Percentiles rank a stretch among this genome's conserved stretches.
phyloP scores from a whole-genome alignment of 2,113 vertebrate species.

The Donacobius atricapilla region DNA sequence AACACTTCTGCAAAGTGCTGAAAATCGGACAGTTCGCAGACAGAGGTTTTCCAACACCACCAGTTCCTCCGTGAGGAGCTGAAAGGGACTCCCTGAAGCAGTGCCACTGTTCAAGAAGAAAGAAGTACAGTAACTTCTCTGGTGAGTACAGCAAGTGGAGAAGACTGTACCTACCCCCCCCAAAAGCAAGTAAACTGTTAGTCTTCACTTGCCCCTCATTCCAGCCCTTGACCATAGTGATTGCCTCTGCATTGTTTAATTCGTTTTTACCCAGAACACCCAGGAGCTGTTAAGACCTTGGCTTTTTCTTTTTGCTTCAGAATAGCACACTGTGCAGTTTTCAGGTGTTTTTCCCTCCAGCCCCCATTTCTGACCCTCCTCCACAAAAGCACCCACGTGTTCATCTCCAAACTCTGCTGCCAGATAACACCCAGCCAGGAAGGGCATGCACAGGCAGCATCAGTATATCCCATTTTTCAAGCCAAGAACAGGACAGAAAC shows the following conservation, averaged over 20 bases:
- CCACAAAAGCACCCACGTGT: not conserved
- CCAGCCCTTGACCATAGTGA: not conserved
- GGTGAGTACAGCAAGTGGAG: not conserved
- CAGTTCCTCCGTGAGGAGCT: accelerated
- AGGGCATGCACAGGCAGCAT: not conserved
- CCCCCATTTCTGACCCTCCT: not conserved
- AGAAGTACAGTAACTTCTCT: not conserved
- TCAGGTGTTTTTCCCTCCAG: not conserved
- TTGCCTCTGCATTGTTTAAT: not conserved
- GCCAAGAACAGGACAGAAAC: not conserved
- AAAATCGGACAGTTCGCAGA: not conserved
- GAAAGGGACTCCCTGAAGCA: not conserved
- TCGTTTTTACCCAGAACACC: not conserved
- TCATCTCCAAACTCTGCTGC: not conserved
- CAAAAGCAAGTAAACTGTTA: not conserved
- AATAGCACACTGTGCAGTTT: not conserved
- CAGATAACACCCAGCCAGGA: not conserved
- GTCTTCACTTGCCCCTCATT: not conserved
- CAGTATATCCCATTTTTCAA: not conserved
- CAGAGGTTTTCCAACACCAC: not conserved
- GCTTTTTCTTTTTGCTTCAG: not conserved
- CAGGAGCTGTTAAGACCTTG: not conserved
- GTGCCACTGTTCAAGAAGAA: not conserved
- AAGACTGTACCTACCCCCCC: not conserved
- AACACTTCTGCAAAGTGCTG: not conserved